Evolutionary conservation across 2,113 vertebrate species (phyloP), one percentile per base, ranked within the genome.

Genomic region (Nannospalax galili): DNA sequence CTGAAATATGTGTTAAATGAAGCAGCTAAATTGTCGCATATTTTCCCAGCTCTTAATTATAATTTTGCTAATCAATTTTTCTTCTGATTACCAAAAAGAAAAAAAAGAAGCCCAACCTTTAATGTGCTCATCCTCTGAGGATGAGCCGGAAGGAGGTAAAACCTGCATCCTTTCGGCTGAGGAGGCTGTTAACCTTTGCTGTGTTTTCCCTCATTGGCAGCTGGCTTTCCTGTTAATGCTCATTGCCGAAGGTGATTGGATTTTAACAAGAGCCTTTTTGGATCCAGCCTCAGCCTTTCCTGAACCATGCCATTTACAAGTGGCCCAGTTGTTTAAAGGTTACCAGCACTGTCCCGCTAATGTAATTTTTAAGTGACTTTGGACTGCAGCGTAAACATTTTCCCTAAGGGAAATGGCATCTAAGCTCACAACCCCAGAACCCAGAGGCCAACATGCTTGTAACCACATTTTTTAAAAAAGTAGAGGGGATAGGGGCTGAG

Each of bases 51-150:
- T 97, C 95, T 97, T 97, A 97, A 98, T 97, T 97, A 97, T 97
- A 96, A 98, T 97, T 97, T 96, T 88, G 94, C 92, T 97, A 96
- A 97, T 97, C 96, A 97, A 90, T 97, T 98, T 98, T 94, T 96
- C 93, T 95, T 94, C 86, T 95, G 96, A 97, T 97, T 97, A 95
- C 40, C 90, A 84, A 84, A 95, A 94, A 72, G 60, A 10, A 69
- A 95, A 74, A 88, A 82, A 89, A 65, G 78, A 30, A 35, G 20
- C 9, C 19, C 35, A 56, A 17, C 30, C n/a, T 72, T 84, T 88
- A 52, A 32, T 1, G 0, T 3, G 4, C 17, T 77, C 78, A 19
- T 0, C 35, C 40, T 92, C 30, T 0, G 74, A 80, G 84, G 90
- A 64, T 28, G 93, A 91, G 62, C 30, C 10, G 67, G 81, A 67